Percentiles rank a stretch among this genome's conserved stretches.
phyloP scores from a whole-genome alignment of 2,113 vertebrate species.

The Madoqua kirkii region DNA sequence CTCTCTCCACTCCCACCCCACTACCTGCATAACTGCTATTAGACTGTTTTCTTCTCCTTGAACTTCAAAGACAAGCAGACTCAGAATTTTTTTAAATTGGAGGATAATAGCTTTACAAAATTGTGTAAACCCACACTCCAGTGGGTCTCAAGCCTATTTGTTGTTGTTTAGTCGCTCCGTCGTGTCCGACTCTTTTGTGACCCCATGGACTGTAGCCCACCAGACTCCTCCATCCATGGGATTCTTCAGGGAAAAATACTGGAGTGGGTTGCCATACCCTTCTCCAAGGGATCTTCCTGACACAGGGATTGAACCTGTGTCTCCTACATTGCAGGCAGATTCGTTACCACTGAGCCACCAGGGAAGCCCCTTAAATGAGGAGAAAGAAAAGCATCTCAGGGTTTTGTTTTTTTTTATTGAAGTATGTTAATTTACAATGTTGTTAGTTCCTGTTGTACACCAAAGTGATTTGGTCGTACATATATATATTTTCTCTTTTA shows the following conservation, averaged over 20 bases:
- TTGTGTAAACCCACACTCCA: not conserved
- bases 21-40: rapidly evolving
- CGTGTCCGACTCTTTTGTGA: not conserved
- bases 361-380: not conserved
- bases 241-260: not conserved
- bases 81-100: not conserved
- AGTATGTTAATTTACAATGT: not conserved
- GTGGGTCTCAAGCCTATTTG: not conserved
- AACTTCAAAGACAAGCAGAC: not conserved
- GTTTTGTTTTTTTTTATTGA: not conserved
- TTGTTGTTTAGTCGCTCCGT: not conserved
- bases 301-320: not conserved
- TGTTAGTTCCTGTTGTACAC: not conserved
- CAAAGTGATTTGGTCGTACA: not conserved
- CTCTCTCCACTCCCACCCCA: not conserved
- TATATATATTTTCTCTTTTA: not conserved
- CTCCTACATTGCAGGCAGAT: not conserved
- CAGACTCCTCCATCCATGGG: not conserved
- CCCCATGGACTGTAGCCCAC: not conserved
- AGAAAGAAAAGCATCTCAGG: not conserved
- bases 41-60: not conserved
- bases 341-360: not conserved
- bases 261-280: not conserved
- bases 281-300: not conserved
- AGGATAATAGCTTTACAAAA: not conserved